Conservation (phyloP, 2,888 invertebrate genomes). For the Mesopsocus fuscifrons region DNA sequence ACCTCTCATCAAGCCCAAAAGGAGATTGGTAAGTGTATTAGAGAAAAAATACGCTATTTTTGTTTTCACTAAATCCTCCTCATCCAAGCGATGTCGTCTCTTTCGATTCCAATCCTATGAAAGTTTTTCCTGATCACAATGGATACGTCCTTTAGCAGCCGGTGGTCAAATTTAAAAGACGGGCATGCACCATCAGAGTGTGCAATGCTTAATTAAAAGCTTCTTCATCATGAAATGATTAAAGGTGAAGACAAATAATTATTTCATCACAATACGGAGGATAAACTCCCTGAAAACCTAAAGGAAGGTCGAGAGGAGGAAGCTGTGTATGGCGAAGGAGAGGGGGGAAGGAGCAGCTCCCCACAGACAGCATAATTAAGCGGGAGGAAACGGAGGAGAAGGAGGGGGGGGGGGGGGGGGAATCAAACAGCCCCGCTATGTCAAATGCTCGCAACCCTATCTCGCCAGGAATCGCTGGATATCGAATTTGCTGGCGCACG, state of each 20-base stretch:
- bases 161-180: too few relatives aligned
- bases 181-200: too few relatives aligned
- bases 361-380: not conserved
- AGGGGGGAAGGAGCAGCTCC: not conserved
- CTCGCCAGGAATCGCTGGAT: slow-evolving; percentile 11
- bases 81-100: too few relatives aligned
- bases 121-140: too few relatives aligned
- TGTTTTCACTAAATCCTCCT: too few relatives aligned
- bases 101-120: too few relatives aligned
- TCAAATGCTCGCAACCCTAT: slow-evolving; percentile 10
- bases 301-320: not conserved
- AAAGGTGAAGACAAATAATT: too few relatives aligned
- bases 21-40: slow-evolving; percentile 98
- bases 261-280: too few relatives aligned
- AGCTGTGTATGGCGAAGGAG: not conserved
- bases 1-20: slow-evolving; percentile 97
- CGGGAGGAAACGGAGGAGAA: not conserved
- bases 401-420: not conserved
- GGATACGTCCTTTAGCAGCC: too few relatives aligned
- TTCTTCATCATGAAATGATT: too few relatives aligned
- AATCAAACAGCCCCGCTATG: slow-evolving; percentile 12
- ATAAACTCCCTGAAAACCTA: too few relatives aligned
- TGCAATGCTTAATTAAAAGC: too few relatives aligned
- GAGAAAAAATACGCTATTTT: slow-evolving; percentile 23
- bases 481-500: slow-evolving; percentile 9